Base-by-base conservation (phyloP, 2,888 invertebrate genomes). In the Baronia brevicornis region DNA sequence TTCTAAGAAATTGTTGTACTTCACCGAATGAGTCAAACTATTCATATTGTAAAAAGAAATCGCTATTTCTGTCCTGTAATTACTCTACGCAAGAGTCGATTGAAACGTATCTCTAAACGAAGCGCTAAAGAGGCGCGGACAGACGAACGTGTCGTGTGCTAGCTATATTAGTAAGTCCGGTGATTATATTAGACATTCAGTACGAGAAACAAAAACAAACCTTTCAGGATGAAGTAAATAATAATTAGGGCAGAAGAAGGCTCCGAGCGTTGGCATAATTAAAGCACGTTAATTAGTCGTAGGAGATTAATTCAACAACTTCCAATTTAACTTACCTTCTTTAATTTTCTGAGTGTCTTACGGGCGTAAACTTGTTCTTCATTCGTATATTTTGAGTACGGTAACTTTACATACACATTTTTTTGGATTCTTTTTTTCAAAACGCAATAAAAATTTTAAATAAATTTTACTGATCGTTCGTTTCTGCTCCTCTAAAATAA, bases 41-140 rank as follows among this genome's bases (percentile, higher is more conserved):
- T n/a, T n/a, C n/a, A n/a, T 5, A 4, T 21, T 19, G 19, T n/a
- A 23, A 7, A 3, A 10, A 23, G 4, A 27, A 3, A 10, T 2
- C 10, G 18, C 8, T 2, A 10, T 22, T 10, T 40, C 44, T 48
- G 26, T 40, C 8, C 2, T 9, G 14, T 7, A 14, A 5, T 11
- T 35, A 30, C 8, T 39, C 45, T 50, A 43, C 48, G 48, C 34
- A n/a, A 33, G 48, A 42, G 48, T 41, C 41, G 62, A 66, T 59
- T 51, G 64, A 65, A 46, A 50, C 33, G 53, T 50, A 39, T 40
- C 42, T 38, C 36, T 45, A 54, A 60, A 60, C 56, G 60, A 62
- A 50, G 51, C 54, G 65, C 55, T 69, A 68, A 67, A 68, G 54
- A 63, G 58, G 46, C 41, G 56, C 43, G 42, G 59, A 58, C 46